These are phyloP conservation scores for Mechanitis messenoides DNA, from an alignment of 2,888 invertebrate species.

Conservation along the genomic window DNA sequence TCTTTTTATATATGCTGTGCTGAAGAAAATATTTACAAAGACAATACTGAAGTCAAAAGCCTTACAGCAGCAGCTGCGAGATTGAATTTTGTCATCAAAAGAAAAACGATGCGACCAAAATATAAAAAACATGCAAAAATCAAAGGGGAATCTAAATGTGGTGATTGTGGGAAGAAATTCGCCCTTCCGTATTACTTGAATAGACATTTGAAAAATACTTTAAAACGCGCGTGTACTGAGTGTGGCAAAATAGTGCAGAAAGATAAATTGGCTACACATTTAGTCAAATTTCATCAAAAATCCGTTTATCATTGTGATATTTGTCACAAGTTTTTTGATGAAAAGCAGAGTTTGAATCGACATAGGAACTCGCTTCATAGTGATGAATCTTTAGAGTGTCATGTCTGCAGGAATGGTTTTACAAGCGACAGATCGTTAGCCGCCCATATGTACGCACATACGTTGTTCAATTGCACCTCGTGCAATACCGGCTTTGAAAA, in stretches of 20 bases:
- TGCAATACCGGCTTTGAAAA: constrained; percentile 55
- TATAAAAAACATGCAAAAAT: constrained; percentile 14
- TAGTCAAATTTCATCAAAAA: constrained; percentile 38
- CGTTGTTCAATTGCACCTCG: constrained; percentile 47
- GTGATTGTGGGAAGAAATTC: constrained; percentile 49
- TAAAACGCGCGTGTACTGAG: constrained; percentile 42
- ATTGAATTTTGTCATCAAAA: constrained; percentile 30
- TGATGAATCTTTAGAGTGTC: constrained; percentile 37
- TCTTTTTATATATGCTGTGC: constrained; percentile 45
- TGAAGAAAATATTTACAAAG: constrained; percentile 36
- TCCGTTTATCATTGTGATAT: constrained; percentile 36
- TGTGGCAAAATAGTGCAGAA: constrained; percentile 45
- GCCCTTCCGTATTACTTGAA: constrained; percentile 40
- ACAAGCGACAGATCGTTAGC: constrained; percentile 46
- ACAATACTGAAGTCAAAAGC: constrained; percentile 25
- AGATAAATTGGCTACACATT: constrained; percentile 44
- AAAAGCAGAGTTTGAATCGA: constrained; percentile 24
- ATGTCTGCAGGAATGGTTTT: constrained; percentile 48
- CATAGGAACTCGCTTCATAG: constrained; percentile 42
- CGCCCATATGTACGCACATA: constrained; percentile 53
- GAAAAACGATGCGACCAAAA: constrained; percentile 2
- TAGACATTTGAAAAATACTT: constrained; percentile 47
- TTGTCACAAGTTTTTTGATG: constrained; percentile 47
- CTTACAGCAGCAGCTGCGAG: constrained; percentile 34
- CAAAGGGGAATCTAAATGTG: constrained; percentile 33